Evolutionary conservation across 2,888 invertebrate genomes (phyloP), one percentile per base, ranked within the genome.

Genomic region (Amphipoea lucens): DNA sequence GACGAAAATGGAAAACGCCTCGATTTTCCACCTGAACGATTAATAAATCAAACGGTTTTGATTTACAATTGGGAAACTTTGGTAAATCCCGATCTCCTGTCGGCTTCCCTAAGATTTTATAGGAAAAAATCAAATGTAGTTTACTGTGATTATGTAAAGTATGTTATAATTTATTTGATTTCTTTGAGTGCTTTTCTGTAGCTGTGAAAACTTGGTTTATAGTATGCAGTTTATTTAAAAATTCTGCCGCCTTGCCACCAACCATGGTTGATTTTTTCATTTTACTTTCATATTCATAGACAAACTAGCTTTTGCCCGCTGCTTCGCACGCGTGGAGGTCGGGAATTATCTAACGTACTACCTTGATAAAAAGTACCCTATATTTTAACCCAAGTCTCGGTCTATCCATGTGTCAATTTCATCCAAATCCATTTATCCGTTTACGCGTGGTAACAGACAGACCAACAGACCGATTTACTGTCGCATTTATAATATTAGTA

Each of bases 21-120:
- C 63, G 42, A 75, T 86, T 88, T 88, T 73, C 77, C 74, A 78
- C 54, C 74, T 82, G 66, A 70, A 76, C 68, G 76, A 76, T 74
- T 66, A 72, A 86, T 78, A 88, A 82, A 86, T 86, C 76, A 79
- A 60, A 81, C 63, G 9, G 40, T 70, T 81, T 81, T 87, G 88
- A 88, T 88, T 87, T 85, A 85, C 42, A 81, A 77, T 81, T 60
- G 75, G 57, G 17, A 65, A 81, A 82, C 73, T 86, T 79, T 70
- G 74, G 74, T 70, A 76, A 81, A 78, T 74, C 68, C 57, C 51
- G 71, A 76, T 84, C 68, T 76, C 17, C 51, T 74, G 48, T 75
- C 45, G 40, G 29, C 12, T 65, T 74, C 73, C 23, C 14, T 51
- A 45, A 83, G 45, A 74, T 73, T 75, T 68, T 69, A 14, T 40